These are phyloP conservation scores for Rynchops niger DNA, from an alignment of 2,113 vertebrate genomes.

Conservation along the genomic window DNA sequence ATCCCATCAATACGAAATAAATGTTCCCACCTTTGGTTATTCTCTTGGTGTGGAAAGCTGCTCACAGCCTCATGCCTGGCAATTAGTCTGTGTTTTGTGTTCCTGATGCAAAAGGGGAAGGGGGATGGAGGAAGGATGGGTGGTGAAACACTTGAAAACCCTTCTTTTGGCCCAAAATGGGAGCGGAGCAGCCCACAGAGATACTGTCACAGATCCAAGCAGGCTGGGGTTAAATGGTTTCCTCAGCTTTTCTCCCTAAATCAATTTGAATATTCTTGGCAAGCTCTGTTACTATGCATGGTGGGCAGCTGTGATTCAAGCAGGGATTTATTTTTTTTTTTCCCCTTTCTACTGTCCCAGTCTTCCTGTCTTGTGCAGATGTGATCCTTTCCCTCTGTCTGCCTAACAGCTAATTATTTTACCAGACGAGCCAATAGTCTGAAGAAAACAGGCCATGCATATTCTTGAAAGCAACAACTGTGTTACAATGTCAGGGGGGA, in stretches of 20 bases:
- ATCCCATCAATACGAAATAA: not conserved
- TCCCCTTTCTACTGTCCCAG: slow-evolving; percentile 31
- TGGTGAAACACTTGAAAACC: not conserved
- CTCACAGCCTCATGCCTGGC: not conserved
- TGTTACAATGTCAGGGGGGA: not conserved
- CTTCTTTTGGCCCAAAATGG: not conserved
- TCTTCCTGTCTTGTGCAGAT: slow-evolving; percentile 71
- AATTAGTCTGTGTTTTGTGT: not conserved
- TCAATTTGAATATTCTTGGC: slow-evolving; percentile 67
- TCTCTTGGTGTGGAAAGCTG: not conserved
- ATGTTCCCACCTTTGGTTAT: not conserved
- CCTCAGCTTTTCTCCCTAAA: slow-evolving; percentile 70
- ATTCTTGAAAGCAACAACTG: slow-evolving; percentile 65
- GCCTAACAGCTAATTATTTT: slow-evolving; percentile 73
- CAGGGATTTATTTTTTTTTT: not conserved
- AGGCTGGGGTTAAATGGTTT: slow-evolving; percentile 57
- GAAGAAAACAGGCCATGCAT: slow-evolving; percentile 59
- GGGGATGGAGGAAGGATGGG: not conserved
- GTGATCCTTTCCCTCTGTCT: slow-evolving; percentile 63
- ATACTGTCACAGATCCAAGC: slow-evolving; percentile 51
- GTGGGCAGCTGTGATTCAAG: slow-evolving; percentile 71
- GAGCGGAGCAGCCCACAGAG: slow-evolving; percentile 21
- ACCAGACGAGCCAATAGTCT: slow-evolving; percentile 61
- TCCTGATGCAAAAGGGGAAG: not conserved
- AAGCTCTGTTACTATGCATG: slow-evolving; percentile 43